Conservation (phyloP, 37 sponge, comb jelly and placozoan species). For the Ianthella basta region DNA sequence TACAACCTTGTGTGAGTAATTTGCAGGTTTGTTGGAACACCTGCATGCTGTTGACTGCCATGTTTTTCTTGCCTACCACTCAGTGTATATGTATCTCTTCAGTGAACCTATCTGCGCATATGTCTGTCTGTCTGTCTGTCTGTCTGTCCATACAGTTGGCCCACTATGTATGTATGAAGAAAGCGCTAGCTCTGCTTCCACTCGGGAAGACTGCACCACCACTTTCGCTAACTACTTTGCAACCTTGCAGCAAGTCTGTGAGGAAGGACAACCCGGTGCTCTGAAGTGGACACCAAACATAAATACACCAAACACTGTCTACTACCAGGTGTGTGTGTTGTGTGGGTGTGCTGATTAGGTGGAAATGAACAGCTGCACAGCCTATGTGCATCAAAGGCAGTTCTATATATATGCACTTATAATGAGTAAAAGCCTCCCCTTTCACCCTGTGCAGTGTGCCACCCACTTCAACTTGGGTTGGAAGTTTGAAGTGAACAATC, state of each 20-base stretch:
- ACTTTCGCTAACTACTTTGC: conserved; percentile 19
- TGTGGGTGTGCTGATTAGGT: too few relatives aligned
- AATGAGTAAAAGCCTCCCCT: too few relatives aligned
- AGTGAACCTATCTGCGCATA: too few relatives aligned
- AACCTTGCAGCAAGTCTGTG: neutral
- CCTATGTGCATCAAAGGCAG: too few relatives aligned
- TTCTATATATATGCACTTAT: too few relatives aligned
- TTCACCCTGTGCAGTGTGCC: conserved; percentile 73
- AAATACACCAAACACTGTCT: conserved; percentile 59
- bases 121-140: too few relatives aligned
- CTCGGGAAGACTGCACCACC: conserved; percentile 17
- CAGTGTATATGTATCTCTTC: too few relatives aligned
- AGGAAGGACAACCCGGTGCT: conserved; percentile 17
- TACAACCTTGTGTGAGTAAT: too few relatives aligned
- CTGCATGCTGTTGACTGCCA: too few relatives aligned
- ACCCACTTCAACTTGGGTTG: conserved; percentile 64
- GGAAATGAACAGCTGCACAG: too few relatives aligned
- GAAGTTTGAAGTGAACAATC: conserved; percentile 33
- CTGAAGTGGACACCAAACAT: conserved; percentile 60
- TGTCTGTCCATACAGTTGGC: conserved; percentile 14
- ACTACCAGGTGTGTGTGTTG: conserved; percentile 49
- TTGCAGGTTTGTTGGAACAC: too few relatives aligned
- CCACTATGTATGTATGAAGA: neutral
- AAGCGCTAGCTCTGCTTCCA: neutral
- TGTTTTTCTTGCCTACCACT: too few relatives aligned